phyloP scores from a whole-genome alignment of 2,113 vertebrate species.

The Isichthys henryi region DNA sequence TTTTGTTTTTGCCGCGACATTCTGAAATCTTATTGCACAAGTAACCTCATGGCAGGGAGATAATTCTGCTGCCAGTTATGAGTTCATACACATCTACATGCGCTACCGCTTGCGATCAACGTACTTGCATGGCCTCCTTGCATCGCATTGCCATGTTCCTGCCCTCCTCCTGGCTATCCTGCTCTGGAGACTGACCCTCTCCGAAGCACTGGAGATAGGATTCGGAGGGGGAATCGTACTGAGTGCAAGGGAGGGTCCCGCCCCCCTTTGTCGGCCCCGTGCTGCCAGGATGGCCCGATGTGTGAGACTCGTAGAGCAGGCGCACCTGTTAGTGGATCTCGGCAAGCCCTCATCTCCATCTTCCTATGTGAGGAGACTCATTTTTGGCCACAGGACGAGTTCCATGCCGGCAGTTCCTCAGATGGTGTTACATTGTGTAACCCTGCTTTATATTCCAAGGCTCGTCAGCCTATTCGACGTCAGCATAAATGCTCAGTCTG shows the following conservation, averaged over 20 bases:
- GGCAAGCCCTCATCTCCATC: conserved; percentile 6
- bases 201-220: conserved; percentile 39
- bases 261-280: neutral
- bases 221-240: too few relatives aligned
- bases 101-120: too few relatives aligned
- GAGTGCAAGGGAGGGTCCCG: conserved; percentile 4
- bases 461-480: neutral
- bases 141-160: neutral
- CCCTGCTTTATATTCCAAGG: neutral
- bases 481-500: neutral
- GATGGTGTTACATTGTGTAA: neutral
- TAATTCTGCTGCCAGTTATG: neutral
- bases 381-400: neutral
- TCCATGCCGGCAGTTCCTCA: neutral
- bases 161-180: neutral
- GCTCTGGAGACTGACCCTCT: conserved; percentile 34
- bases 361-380: neutral
- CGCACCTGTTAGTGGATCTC: conserved; percentile 29
- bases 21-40: neutral
- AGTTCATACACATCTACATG: neutral
- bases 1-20: neutral
- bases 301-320: neutral
- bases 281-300: neutral
- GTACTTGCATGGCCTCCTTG: neutral
- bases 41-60: neutral